A percentile compares a stretch with the other conserved stretches of the same genome.
Evolutionary conservation across 2,113 vertebrate genomes (phyloP).

Genomic region (Redunca redunca): DNA sequence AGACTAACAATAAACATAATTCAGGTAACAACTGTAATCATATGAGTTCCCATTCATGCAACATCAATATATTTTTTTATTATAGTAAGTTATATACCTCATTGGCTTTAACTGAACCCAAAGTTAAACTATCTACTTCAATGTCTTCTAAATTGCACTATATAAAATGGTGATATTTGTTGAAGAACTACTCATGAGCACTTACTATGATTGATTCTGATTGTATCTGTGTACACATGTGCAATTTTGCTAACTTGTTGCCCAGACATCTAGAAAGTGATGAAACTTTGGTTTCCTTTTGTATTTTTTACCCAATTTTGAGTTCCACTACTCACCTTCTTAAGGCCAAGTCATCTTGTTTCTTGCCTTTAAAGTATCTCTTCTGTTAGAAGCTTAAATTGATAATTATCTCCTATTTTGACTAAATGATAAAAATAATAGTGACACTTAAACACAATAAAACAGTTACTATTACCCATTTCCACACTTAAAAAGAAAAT

Average conservation of each 20-base stretch:
- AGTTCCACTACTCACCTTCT: not conserved
- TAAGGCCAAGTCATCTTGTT: not conserved
- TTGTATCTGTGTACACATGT: accelerated
- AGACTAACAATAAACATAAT: not conserved
- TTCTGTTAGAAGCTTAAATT: not conserved
- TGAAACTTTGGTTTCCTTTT: not conserved
- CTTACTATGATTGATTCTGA: not conserved
- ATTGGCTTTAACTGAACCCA: not conserved
- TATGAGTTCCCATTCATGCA: not conserved
- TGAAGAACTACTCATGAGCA: not conserved
- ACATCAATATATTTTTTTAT: not conserved
- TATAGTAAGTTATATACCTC: not conserved
- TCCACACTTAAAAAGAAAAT: not conserved
- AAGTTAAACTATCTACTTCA: not conserved
- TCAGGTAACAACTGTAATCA: not conserved
- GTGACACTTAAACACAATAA: not conserved
- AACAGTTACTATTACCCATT: not conserved
- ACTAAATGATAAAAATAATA: not conserved
- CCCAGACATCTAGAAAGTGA: not conserved
- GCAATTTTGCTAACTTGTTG: not conserved
- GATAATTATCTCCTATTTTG: not conserved
- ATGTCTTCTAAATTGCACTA: not conserved
- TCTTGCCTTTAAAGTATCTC: not conserved
- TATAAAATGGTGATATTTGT: not conserved
- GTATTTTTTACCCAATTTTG: not conserved